Evolutionary conservation across 2,113 vertebrate species (phyloP).

Genomic region (Pedionomus torquatus): DNA sequence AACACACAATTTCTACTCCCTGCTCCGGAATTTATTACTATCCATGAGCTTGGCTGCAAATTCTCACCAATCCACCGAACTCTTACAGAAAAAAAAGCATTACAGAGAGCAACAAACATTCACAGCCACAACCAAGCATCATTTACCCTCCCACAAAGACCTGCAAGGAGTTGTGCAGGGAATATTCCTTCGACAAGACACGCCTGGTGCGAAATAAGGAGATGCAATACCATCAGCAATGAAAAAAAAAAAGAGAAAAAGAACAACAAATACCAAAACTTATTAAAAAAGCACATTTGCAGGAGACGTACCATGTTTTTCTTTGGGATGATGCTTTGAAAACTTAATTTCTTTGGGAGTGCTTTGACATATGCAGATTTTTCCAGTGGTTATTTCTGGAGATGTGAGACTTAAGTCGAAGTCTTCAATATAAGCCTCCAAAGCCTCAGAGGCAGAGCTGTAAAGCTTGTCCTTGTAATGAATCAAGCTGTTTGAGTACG

Average conservation of each 20-base stretch:
- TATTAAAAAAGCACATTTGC: accelerated
- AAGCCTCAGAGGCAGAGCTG: constrained; percentile 83
- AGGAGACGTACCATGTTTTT: constrained; percentile 31
- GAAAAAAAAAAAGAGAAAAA: not conserved
- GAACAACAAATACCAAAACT: not conserved
- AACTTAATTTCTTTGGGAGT: not conserved
- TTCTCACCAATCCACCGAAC: too few species aligned
- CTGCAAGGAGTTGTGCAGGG: too few species aligned
- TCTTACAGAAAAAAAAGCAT: too few species aligned
- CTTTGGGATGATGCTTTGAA: not conserved
- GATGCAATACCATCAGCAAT: too few species aligned
- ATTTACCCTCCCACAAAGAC: too few species aligned
- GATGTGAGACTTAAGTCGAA: constrained; percentile 74
- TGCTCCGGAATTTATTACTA: too few species aligned
- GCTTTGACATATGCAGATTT: constrained; percentile 33
- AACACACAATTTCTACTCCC: too few species aligned
- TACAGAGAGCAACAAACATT: too few species aligned
- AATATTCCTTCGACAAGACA: too few species aligned
- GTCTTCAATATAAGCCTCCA: constrained; percentile 90
- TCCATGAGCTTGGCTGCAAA: too few species aligned
- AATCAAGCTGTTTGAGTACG: constrained; percentile 43
- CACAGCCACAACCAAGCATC: too few species aligned
- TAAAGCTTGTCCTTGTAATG: constrained; percentile 82
- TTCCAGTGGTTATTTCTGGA: constrained; percentile 34
- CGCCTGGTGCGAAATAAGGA: too few species aligned